Conservation (phyloP, 1,140 invertebrate species). For the Drosophila baimaii region DNA sequence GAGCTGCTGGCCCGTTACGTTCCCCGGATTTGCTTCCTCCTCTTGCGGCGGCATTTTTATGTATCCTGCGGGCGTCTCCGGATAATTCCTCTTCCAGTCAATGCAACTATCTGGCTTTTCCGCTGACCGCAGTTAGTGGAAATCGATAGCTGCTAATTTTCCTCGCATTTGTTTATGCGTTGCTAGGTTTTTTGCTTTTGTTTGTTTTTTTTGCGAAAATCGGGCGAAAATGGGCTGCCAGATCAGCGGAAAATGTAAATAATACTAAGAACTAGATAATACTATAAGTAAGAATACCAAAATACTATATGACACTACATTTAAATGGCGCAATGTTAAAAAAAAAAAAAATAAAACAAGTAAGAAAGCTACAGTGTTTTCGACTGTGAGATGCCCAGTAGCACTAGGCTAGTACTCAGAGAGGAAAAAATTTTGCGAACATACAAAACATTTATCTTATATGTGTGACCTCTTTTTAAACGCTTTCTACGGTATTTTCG, state of each 20-base stretch:
- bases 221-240: not conserved
- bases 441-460: too few relatives aligned
- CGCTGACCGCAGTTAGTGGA: constrained; percentile 20
- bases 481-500: too few relatives aligned
- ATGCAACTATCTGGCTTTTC: constrained; percentile 8
- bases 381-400: too few relatives aligned
- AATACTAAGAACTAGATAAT: not conserved
- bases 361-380: too few relatives aligned
- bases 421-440: too few relatives aligned
- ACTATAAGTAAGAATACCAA: not conserved
- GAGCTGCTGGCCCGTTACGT: constrained; percentile 57
- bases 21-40: constrained; percentile 38
- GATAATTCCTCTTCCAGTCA: constrained; percentile 5
- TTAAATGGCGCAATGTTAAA: not conserved
- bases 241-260: not conserved
- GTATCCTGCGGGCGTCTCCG: constrained; percentile 2
- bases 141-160: constrained; percentile 52
- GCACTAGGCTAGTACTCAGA: too few relatives aligned
- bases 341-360: too few relatives aligned
- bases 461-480: too few relatives aligned
- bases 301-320: not conserved
- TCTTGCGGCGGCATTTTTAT: constrained; percentile 65
- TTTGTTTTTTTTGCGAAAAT: constrained; percentile 12
- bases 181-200: constrained; percentile 58
- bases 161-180: constrained; percentile 76